Percentiles rank a stretch among this genome's conserved stretches.
These are phyloP conservation scores for Semotilus atromaculatus DNA, from an alignment of 2,797 vertebrate species.

Conservation along the genomic window DNA sequence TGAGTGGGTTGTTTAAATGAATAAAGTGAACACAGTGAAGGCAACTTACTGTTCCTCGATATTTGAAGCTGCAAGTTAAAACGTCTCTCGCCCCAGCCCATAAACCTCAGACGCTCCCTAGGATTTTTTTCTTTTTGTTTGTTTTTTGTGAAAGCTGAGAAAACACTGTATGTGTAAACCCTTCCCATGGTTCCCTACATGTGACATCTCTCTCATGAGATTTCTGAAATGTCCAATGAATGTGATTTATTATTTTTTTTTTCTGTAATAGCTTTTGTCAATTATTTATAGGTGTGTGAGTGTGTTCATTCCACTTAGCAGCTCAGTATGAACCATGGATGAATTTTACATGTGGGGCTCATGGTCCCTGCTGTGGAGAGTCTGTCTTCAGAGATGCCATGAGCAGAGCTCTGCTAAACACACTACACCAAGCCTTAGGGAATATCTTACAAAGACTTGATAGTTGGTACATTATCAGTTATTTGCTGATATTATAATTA, in stretches of 20 bases:
- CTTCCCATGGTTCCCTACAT: neutral
- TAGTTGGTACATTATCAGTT: neutral
- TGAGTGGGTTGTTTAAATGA: constrained; percentile 15
- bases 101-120: constrained; percentile 31
- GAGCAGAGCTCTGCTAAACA: neutral
- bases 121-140: constrained; percentile 28
- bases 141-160: constrained; percentile 17
- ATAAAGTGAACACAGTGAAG: neutral
- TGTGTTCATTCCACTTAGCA: constrained; percentile 16
- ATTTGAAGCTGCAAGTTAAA: constrained; percentile 41
- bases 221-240: neutral
- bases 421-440: neutral
- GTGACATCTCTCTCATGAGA: neutral
- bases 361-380: constrained; percentile 15
- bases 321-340: constrained; percentile 37
- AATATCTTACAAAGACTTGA: neutral
- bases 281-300: constrained; percentile 27
- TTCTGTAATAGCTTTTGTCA: constrained; percentile 22
- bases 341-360: constrained; percentile 47
- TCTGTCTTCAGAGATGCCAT: constrained; percentile 5
- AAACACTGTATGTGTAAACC: constrained; percentile 27
- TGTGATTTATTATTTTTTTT: neutral
- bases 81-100: constrained; percentile 15
- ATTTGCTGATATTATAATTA: neutral
- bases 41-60: neutral